Evolutionary conservation across 2,888 invertebrate species (phyloP).

Genomic region (Cosmia pyralina): DNA sequence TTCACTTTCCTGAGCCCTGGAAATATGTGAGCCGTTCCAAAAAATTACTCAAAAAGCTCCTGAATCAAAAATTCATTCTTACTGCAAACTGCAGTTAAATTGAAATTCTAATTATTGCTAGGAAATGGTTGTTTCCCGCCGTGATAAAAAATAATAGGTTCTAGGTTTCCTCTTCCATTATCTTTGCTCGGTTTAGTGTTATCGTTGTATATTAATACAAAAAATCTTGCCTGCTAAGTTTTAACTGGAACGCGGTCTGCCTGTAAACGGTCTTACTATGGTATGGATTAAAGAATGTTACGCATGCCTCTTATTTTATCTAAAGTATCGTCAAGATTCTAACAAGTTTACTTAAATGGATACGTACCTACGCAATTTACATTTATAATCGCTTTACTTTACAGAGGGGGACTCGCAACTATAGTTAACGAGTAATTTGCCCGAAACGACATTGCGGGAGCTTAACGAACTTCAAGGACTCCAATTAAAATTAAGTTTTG

Average conservation of each 20-base stretch:
- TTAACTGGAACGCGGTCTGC: slow-evolving; percentile 29
- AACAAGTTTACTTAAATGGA: slow-evolving; percentile 47
- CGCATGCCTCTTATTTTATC: slow-evolving; percentile 35
- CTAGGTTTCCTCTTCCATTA: slow-evolving; percentile 17
- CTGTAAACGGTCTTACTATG: slow-evolving; percentile 14
- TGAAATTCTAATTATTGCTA: slow-evolving; percentile 28
- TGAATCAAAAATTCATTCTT: not conserved
- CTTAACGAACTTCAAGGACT: slow-evolving; percentile 40
- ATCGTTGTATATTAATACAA: slow-evolving; percentile 15
- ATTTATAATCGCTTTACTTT: slow-evolving; percentile 44
- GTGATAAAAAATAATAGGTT: slow-evolving; percentile 20
- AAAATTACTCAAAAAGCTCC: not conserved
- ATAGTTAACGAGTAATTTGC: slow-evolving; percentile 35
- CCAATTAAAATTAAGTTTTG: slow-evolving; percentile 41
- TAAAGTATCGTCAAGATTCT: slow-evolving; percentile 36
- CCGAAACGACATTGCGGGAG: slow-evolving; percentile 37
- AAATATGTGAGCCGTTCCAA: not conserved
- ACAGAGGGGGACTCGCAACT: slow-evolving; percentile 9
- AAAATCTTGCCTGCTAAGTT: slow-evolving; percentile 22
- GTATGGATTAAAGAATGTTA: slow-evolving; percentile 35
- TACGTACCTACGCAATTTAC: slow-evolving; percentile 34
- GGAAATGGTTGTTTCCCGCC: slow-evolving; percentile 10
- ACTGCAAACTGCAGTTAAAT: not conserved
- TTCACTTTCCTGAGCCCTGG: not conserved
- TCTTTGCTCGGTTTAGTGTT: slow-evolving; percentile 14